These are phyloP conservation scores for Dendrocopos noguchii DNA, from an alignment of 2,113 vertebrate genomes.

Conservation along the genomic window DNA sequence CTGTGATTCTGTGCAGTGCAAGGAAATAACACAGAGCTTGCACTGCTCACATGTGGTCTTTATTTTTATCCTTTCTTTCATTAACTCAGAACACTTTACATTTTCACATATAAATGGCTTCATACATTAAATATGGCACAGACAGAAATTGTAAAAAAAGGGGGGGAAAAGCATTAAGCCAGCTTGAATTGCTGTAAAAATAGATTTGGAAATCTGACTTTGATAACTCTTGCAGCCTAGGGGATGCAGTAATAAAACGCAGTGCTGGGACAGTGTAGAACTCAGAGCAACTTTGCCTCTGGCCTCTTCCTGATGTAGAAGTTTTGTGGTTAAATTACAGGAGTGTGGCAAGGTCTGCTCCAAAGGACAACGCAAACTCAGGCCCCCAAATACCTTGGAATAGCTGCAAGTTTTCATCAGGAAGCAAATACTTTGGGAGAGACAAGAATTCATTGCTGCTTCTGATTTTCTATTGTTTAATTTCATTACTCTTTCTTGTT, in stretches of 20 bases:
- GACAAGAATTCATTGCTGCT: neutral
- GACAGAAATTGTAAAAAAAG: neutral
- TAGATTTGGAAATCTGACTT: slow-evolving; percentile 30
- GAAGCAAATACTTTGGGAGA: neutral
- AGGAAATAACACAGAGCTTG: neutral
- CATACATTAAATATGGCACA: neutral
- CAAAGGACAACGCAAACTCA: neutral
- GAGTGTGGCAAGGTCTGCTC: neutral
- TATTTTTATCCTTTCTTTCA: neutral
- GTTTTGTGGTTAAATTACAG: slow-evolving; percentile 3
- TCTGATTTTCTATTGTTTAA: neutral
- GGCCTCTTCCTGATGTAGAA: neutral
- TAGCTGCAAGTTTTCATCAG: neutral
- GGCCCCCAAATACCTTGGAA: neutral
- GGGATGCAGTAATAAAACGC: slow-evolving; percentile 10
- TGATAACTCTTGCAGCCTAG: neutral
- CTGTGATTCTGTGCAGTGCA: neutral
- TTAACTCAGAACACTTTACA: neutral
- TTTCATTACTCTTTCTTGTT: neutral
- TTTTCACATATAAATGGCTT: slow-evolving; percentile 15
- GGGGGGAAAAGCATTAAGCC: neutral
- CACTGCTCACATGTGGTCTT: neutral
- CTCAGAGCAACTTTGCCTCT: neutral
- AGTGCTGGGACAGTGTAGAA: neutral
- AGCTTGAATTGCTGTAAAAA: slow-evolving; percentile 44